A percentile compares a stretch with the other conserved stretches of the same genome.
Conservation (phyloP, 2,888 invertebrate species). For the Caenorhabditis sp. region DNA sequence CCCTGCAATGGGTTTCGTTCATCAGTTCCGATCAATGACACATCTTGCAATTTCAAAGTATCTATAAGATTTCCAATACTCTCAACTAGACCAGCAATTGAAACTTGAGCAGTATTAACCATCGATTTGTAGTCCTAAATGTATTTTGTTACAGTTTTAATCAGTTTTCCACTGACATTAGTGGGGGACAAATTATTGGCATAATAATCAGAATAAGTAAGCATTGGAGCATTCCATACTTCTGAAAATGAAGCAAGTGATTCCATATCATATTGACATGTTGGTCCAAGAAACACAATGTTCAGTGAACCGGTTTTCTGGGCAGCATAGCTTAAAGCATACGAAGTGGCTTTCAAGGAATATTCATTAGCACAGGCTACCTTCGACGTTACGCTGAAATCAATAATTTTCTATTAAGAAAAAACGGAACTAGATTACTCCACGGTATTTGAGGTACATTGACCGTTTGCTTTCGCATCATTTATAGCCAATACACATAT, state of each 20-base stretch:
- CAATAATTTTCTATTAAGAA: not conserved
- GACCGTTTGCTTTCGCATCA: conserved; percentile 23
- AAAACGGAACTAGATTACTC: conserved; percentile 12
- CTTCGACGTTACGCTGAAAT: conserved; percentile 14
- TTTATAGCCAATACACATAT: conserved; percentile 25
- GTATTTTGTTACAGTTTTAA: no score
- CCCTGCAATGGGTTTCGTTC: conserved; percentile 11
- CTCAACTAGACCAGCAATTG: conserved; percentile 20
- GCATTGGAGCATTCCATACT: conserved; percentile 31
- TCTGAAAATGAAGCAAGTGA: conserved; percentile 25
- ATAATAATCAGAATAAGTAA: conserved; percentile 12
- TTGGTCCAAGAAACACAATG: conserved; percentile 31
- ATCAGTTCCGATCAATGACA: conserved; percentile 23
- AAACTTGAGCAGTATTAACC: conserved; percentile 29
- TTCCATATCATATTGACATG: conserved; percentile 25
- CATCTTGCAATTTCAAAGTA: conserved; percentile 17
- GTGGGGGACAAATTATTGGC: not conserved
- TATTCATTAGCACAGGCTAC: conserved; percentile 17
- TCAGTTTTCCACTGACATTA: not conserved
- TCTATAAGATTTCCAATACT: conserved; percentile 18
- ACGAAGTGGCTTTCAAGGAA: conserved; percentile 23
- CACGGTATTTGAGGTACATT: conserved; percentile 21
- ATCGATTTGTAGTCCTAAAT: conserved; percentile 24
- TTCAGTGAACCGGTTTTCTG: not conserved
- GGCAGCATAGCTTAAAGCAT: conserved; percentile 8